Conservation (phyloP, 2,888 invertebrate species). For the Hipparchia sbordonii region DNA sequence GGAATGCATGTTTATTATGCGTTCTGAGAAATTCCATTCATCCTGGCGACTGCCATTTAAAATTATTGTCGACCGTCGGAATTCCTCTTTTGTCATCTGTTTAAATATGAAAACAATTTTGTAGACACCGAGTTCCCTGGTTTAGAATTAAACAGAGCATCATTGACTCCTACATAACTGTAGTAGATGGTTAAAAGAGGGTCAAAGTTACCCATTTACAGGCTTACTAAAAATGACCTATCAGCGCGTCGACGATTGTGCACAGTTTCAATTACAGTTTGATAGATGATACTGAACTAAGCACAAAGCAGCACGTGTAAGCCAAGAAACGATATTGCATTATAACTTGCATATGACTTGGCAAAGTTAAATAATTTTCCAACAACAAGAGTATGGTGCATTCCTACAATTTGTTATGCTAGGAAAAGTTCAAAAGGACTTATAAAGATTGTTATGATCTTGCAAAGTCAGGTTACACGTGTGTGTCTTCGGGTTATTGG, state of each 20-base stretch:
- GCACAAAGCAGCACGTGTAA: not conserved
- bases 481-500: not conserved
- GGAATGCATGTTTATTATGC: not conserved
- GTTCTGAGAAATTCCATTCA: conserved; percentile 10
- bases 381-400: not conserved
- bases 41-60: conserved; percentile 2
- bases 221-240: too few species aligned
- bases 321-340: not conserved
- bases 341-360: not conserved
- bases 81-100: conserved; percentile 1
- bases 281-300: not conserved
- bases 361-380: not conserved
- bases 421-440: not conserved
- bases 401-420: not conserved
- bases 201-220: too few species aligned
- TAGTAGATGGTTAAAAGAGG: too few species aligned
- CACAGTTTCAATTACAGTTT: too few species aligned
- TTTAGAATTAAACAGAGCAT: not conserved
- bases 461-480: not conserved
- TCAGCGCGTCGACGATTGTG: too few species aligned
- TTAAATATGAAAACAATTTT: not conserved
- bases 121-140: not conserved
- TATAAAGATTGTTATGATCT: not conserved
- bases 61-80: conserved; percentile 5
- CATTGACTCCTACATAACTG: too few species aligned